These are phyloP conservation scores for Elegia similella DNA, from an alignment of 2,888 invertebrate genomes.

Conservation along the genomic window DNA sequence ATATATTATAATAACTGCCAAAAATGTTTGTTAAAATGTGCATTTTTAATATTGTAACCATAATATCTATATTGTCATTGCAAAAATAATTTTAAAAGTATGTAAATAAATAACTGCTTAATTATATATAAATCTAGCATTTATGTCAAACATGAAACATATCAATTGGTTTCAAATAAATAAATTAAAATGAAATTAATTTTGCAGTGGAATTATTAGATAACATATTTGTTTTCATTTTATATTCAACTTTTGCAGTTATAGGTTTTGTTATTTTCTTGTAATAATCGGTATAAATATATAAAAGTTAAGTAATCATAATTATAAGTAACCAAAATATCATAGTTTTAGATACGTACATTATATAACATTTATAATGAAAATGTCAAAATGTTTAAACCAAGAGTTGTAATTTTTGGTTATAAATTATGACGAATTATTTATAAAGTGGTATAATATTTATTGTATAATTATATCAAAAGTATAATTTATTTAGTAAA, in stretches of 20 bases:
- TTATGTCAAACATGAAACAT: too few relatives aligned
- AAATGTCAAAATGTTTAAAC: not conserved
- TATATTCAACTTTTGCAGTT: not conserved
- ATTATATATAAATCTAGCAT: too few relatives aligned
- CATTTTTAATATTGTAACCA: slow-evolving; percentile 7
- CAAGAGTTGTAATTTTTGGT: not conserved
- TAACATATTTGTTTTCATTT: not conserved
- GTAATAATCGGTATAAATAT: not conserved
- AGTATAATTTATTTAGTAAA: slow-evolving; percentile 14
- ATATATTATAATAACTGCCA: not conserved
- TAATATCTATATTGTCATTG: not conserved
- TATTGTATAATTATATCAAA: slow-evolving; percentile 8
- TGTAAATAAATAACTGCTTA: not conserved
- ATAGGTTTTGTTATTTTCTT: not conserved
- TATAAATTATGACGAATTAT: not conserved
- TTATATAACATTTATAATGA: not conserved
- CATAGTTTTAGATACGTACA: slow-evolving; percentile 1
- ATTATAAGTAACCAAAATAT: slow-evolving; percentile 15
- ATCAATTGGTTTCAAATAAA: too few relatives aligned
- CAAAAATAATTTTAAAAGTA: not conserved
- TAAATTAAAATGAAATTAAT: not conserved
- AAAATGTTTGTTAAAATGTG: slow-evolving; percentile 1
- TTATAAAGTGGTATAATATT: slow-evolving; percentile 4
- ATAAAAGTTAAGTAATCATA: not conserved
- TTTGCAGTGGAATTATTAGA: not conserved